These are phyloP conservation scores for Oncorhynchus clarkii DNA, from an alignment of 2,113 vertebrate species.

Conservation along the genomic window DNA sequence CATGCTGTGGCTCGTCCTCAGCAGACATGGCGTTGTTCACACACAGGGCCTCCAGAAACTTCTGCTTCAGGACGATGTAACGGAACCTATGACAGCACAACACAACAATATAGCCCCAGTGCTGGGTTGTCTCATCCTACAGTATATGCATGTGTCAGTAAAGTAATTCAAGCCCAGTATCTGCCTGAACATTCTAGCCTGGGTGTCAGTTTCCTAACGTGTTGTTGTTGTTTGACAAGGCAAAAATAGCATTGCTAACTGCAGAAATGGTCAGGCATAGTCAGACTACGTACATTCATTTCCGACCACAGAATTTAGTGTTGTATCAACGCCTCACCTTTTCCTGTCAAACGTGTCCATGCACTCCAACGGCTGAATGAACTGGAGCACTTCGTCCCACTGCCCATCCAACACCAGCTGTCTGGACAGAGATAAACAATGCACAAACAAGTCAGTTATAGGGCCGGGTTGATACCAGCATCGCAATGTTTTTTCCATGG, in stretches of 20 bases:
- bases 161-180: no score
- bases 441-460: no score
- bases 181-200: no score
- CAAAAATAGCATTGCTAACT: no score
- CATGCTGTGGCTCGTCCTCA: constrained; percentile 92
- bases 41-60: constrained; percentile 95
- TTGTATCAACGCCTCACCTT: constrained; percentile 71
- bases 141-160: not conserved
- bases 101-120: not conserved
- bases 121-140: not conserved
- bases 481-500: no score
- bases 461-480: no score
- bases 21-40: constrained; percentile 98
- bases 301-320: not conserved
- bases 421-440: no score
- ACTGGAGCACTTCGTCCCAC: no score
- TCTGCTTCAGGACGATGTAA: constrained; percentile 95
- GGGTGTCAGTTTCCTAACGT: no score
- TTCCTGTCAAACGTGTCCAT: constrained; percentile 99
- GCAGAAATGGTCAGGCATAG: no score
- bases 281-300: not conserved
- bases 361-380: constrained; percentile 87
- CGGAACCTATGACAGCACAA: constrained; percentile 78
- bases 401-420: no score
- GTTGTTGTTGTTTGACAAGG: no score